Conservation (phyloP, 1,140 invertebrate species). For the Gonatopus flavifemur region DNA sequence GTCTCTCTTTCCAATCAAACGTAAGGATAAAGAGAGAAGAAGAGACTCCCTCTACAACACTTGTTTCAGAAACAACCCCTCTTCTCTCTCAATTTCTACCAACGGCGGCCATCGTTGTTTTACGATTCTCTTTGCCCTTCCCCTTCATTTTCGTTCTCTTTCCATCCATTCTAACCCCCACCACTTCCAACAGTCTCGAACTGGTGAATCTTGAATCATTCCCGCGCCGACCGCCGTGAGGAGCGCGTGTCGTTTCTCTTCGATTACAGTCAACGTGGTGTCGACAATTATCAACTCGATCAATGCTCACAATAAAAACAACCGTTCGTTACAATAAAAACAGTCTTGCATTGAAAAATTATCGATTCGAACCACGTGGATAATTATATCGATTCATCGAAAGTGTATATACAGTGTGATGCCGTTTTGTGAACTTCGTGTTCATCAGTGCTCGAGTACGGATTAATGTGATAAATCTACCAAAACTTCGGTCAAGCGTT, state of each 20-base stretch:
- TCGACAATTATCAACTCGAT: neutral
- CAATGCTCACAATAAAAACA: no score
- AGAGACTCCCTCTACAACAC: constrained; percentile 1
- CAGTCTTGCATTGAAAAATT: no score
- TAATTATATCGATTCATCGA: no score
- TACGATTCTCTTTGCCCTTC: constrained; percentile 12
- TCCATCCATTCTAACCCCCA: constrained; percentile 15
- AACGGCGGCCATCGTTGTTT: no score
- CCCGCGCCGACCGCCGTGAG: constrained; percentile 43
- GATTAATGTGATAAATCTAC: no score
- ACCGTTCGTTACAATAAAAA: no score
- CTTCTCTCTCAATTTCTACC: constrained; percentile 5
- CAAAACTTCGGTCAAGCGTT: neutral
- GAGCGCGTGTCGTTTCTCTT: constrained; percentile 33
- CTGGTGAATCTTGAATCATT: constrained; percentile 40
- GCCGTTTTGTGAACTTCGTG: no score
- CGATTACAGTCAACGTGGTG: constrained; percentile 32
- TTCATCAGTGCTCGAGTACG: no score
- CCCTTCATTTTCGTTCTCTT: constrained; percentile 19
- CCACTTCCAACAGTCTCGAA: constrained; percentile 17
- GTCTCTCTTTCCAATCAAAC: constrained; percentile 9
- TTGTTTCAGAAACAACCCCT: constrained; percentile 5
- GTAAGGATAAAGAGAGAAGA: no score
- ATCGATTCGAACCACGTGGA: no score
- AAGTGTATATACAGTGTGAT: no score